These are phyloP conservation scores for Carassius auratus DNA, from an alignment of 2,113 vertebrate species.

Conservation along the genomic window DNA sequence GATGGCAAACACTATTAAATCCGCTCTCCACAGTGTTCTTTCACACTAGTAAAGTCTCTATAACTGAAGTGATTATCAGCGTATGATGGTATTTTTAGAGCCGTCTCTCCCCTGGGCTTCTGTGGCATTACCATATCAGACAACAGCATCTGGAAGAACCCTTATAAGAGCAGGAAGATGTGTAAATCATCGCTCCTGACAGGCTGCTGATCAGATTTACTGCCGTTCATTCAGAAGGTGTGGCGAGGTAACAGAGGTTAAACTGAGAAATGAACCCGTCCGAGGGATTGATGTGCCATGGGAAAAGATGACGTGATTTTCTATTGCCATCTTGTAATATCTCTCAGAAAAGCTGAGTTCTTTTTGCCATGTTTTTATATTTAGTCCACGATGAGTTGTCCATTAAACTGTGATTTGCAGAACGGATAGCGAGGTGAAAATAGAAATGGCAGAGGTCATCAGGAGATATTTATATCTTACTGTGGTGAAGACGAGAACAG, in stretches of 20 bases:
- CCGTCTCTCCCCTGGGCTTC: not conserved
- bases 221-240: not conserved
- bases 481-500: not conserved
- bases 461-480: slow-evolving; percentile 22
- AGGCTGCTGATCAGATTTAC: slow-evolving; percentile 36
- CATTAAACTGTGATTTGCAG: not conserved
- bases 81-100: slow-evolving; percentile 40
- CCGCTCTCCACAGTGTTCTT: slow-evolving; percentile 20
- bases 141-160: slow-evolving; percentile 27
- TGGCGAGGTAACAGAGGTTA: not conserved
- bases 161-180: not conserved
- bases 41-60: not conserved
- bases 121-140: slow-evolving; percentile 34
- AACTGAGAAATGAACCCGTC: not conserved
- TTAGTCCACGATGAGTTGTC: not conserved
- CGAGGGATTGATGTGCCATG: not conserved
- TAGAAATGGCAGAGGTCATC: slow-evolving; percentile 35
- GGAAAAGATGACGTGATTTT: not conserved
- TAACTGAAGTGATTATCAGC: slow-evolving; percentile 23
- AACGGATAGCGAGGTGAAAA: not conserved
- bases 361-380: too few species aligned
- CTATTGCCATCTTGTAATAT: not conserved
- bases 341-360: not conserved
- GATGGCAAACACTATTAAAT: not conserved
- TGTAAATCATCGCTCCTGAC: slow-evolving; percentile 37